Base-by-base conservation (phyloP, 2,888 invertebrate species). In the Melangyna quadrimaculata region DNA sequence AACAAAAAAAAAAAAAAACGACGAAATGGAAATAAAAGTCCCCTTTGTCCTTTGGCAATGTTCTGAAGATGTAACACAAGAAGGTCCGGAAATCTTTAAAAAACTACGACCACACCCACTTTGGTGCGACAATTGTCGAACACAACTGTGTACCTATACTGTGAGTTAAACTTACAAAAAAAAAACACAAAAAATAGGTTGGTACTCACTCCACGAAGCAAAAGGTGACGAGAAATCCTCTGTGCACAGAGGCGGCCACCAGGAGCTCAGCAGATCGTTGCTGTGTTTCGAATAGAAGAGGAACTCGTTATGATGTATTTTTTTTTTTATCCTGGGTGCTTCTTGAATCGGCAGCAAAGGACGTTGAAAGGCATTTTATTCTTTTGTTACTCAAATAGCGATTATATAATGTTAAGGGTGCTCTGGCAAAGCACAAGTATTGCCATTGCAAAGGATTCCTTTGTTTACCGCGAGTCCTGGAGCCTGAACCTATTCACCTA, bases 81-180 rank as follows among this genome's bases (percentile, higher is more conserved):
- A 87, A 87, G 88, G 87, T 88, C 88, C 88, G 88, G 88, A 88
- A 88, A 87, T 87, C 84, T 88, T 88, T 82, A 88, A 88, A 88
- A 88, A 88, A 87, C 87, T 80, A 80, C 88, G 84, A 84, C 88
- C 88, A 88, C 88, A 87, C 88, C 88, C 87, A 87, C 87, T 87
- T 88, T 86, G 32, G 59, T 74, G 73, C 77, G 80, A 78, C 77
- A 79, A 78, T 78, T 70, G 79, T 57, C 35, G 17, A 78, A 72
- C 43, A 72, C 9, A 65, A 63, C 35, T 19, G 43, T 55, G 17
- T 17, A 17, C 17, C 12, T 12, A 48, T 22, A n/a, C n/a, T n/a
- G n/a, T 45, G 19, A 3, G 35, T 27, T 27, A 27, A 51, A 37
- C 45, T 24, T 35, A 48, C 10, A 53, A 12, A 71, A 65, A 12